phyloP scores from a whole-genome alignment of 1,140 invertebrate species.

The Agrilus planipennis region DNA sequence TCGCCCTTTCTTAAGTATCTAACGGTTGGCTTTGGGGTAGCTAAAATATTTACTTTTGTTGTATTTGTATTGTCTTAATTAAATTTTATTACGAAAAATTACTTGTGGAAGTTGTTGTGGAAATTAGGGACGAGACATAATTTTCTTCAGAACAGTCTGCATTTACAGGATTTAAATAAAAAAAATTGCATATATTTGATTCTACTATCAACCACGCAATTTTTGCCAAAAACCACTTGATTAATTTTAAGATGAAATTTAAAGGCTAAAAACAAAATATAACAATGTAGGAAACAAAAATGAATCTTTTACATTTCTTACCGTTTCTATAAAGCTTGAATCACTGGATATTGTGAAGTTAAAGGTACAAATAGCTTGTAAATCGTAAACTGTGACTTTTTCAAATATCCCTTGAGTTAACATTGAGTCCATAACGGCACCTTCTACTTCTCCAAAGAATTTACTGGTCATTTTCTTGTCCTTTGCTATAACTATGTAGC shows the following conservation, averaged over 20 bases:
- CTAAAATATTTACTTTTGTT: neutral
- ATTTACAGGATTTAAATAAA: neutral
- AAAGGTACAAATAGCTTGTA: slow-evolving; percentile 65
- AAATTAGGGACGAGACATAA: neutral
- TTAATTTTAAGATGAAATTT: slow-evolving; percentile 19
- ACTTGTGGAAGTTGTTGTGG: neutral
- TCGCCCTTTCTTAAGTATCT: slow-evolving; percentile 16
- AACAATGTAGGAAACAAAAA: slow-evolving; percentile 1
- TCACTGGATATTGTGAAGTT: slow-evolving; percentile 21
- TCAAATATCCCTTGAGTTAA: slow-evolving; percentile 61
- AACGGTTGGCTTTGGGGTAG: neutral
- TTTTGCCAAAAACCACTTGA: slow-evolving; percentile 32
- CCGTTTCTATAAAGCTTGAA: slow-evolving; percentile 31
- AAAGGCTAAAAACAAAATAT: slow-evolving; percentile 32
- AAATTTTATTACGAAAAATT: neutral
- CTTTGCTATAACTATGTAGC: slow-evolving; percentile 72
- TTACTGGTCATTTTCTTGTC: slow-evolving; percentile 50
- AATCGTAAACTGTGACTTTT: slow-evolving; percentile 69
- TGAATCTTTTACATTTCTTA: slow-evolving; percentile 16
- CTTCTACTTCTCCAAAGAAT: slow-evolving; percentile 78
- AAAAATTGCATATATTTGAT: neutral
- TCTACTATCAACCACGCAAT: slow-evolving; percentile 28
- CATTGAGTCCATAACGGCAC: slow-evolving; percentile 66
- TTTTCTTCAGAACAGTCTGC: neutral
- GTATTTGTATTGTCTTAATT: neutral